phyloP scores from a whole-genome alignment of 2,797 vertebrate genomes.

The Cyprinella venusta region DNA sequence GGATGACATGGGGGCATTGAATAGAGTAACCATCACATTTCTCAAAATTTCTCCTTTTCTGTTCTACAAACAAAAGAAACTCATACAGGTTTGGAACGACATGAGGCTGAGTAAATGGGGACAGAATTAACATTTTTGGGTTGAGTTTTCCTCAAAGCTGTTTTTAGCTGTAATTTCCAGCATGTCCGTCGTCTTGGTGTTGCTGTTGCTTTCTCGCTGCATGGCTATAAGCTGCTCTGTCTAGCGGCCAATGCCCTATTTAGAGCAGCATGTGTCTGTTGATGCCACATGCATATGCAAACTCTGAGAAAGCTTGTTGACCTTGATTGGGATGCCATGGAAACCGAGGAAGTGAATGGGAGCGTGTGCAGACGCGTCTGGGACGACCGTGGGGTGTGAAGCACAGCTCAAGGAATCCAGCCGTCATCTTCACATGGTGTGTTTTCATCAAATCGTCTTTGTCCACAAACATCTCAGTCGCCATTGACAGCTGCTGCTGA shows the following conservation, averaged over 20 bases:
- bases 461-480: not conserved
- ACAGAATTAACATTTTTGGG: not conserved
- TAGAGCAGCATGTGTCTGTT: conserved; percentile 67
- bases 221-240: conserved; percentile 45
- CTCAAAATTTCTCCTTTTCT: not conserved
- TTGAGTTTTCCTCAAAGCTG: not conserved
- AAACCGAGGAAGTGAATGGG: conserved; percentile 62
- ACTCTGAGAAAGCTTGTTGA: conserved; percentile 69
- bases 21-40: not conserved
- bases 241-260: conserved; percentile 61
- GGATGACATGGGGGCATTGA: not conserved
- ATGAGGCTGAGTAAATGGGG: not conserved
- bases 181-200: conserved; percentile 34
- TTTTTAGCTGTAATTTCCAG: conserved; percentile 24
- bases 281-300: conserved; percentile 67
- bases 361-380: conserved; percentile 47
- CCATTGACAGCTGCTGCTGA: conserved; percentile 25
- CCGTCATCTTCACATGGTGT: conserved; percentile 16
- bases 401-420: conserved; percentile 8
- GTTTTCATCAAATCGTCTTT: conserved; percentile 26
- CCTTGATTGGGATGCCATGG: conserved; percentile 72
- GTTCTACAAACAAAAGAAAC: not conserved
- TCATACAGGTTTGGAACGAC: not conserved
- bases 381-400: conserved; percentile 22
- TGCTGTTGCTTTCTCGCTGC: conserved; percentile 27